These are phyloP conservation scores for Pogonocherus hispidulus DNA, from an alignment of 2,888 invertebrate genomes.

Conservation along the genomic window DNA sequence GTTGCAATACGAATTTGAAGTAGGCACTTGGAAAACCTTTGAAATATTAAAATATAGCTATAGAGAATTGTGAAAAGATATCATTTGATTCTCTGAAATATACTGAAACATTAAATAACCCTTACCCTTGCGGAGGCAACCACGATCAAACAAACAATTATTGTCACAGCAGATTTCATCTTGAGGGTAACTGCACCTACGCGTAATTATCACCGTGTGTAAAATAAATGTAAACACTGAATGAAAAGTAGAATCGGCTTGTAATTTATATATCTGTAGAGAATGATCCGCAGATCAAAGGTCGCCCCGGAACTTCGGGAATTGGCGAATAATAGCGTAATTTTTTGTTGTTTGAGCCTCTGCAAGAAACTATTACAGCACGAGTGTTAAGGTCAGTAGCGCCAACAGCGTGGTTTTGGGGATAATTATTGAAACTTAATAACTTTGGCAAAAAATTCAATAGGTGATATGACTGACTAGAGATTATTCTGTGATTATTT, in stretches of 20 bases:
- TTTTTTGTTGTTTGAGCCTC: background rate
- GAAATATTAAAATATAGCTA: too few relatives aligned
- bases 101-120: too few relatives aligned
- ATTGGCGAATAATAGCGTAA: background rate
- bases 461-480: too few relatives aligned
- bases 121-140: background rate
- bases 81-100: too few relatives aligned
- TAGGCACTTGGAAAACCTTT: too few relatives aligned
- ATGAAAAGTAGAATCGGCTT: background rate
- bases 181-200: background rate
- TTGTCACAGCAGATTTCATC: background rate
- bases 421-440: too few relatives aligned
- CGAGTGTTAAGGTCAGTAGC: background rate
- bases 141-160: background rate
- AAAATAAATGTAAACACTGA: slow-evolving; percentile 9
- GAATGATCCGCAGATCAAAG: slow-evolving; percentile 5
- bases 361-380: background rate
- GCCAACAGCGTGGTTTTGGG: background rate
- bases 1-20: too few relatives aligned
- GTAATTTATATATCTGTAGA: slow-evolving; percentile 11
- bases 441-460: too few relatives aligned
- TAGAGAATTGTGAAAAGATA: too few relatives aligned
- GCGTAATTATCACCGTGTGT: background rate
- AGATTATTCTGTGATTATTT: too few relatives aligned
- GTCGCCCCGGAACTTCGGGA: background rate